These are phyloP conservation scores for Notechis scutatus DNA, from an alignment of 2,113 vertebrate species.

Conservation along the genomic window DNA sequence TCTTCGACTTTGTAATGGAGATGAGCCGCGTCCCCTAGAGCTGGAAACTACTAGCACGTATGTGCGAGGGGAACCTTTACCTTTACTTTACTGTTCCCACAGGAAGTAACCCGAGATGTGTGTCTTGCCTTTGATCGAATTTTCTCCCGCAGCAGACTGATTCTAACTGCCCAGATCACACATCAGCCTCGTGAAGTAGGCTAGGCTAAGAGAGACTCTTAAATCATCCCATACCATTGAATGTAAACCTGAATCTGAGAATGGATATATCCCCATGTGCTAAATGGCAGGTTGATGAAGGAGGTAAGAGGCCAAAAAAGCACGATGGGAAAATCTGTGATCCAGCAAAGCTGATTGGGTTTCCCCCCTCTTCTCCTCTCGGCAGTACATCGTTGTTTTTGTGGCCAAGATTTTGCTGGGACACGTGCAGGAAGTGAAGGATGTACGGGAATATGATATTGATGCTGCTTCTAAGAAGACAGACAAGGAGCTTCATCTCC, in stretches of 20 bases:
- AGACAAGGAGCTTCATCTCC: neutral
- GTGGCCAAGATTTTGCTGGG: slow-evolving; percentile 87
- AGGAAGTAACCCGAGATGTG: neutral
- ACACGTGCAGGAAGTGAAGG: slow-evolving; percentile 85
- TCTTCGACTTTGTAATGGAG: too few relatives aligned
- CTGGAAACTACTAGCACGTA: too few relatives aligned
- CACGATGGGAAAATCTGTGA: neutral
- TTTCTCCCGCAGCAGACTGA: neutral
- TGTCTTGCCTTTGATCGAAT: neutral
- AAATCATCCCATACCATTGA: neutral
- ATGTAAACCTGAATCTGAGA: neutral
- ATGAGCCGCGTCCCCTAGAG: too few relatives aligned
- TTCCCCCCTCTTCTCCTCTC: neutral
- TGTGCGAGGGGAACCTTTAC: too few relatives aligned
- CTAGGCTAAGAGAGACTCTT: neutral
- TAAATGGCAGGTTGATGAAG: neutral
- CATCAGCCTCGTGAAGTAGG: neutral
- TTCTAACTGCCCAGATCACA: neutral
- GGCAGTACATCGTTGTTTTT: slow-evolving; percentile 90
- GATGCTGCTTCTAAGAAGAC: slow-evolving; percentile 23
- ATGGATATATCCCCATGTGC: neutral
- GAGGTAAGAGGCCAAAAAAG: neutral
- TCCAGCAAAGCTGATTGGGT: neutral
- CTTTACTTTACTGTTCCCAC: neutral
- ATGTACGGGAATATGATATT: slow-evolving; percentile 86